Conservation (phyloP, 2,888 invertebrate species). For the Phyllotreta cruciferae region DNA sequence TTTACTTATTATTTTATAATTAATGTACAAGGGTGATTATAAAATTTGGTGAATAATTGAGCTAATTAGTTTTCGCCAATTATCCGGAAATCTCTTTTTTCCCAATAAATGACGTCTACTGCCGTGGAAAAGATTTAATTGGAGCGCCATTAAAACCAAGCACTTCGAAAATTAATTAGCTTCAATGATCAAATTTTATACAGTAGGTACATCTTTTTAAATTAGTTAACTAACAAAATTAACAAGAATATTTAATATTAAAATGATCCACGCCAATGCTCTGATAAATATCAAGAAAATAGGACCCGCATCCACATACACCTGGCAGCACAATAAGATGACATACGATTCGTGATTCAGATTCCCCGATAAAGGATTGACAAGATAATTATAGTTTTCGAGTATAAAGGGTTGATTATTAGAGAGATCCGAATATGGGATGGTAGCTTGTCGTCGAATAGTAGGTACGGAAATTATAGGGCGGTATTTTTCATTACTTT, state of each 20-base stretch:
- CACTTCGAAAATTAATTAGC: too few species aligned
- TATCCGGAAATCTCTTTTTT: constrained; percentile 2
- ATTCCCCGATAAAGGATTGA: constrained; percentile 36
- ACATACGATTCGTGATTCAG: constrained; percentile 6
- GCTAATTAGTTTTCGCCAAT: constrained; percentile 2
- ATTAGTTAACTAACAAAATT: too few species aligned
- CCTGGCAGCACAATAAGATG: constrained; percentile 16
- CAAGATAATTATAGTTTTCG: constrained; percentile 37
- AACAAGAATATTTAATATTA: too few species aligned
- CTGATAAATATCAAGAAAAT: neutral
- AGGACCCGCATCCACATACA: constrained; percentile 1
- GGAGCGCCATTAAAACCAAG: too few species aligned
- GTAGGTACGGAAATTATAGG: constrained; percentile 22
- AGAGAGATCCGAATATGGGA: constrained; percentile 29
- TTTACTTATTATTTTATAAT: constrained; percentile 29
- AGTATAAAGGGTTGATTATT: constrained; percentile 33
- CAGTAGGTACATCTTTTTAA: too few species aligned
- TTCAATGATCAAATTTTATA: too few species aligned
- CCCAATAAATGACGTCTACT: neutral
- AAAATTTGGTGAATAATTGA: constrained; percentile 11
- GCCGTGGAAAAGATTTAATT: too few species aligned
- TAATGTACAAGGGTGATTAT: constrained; percentile 13
- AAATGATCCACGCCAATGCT: neutral
- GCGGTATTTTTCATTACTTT: constrained; percentile 29
- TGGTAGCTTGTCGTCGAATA: constrained; percentile 28